Evolutionary conservation across 2,797 vertebrate genomes (phyloP), one percentile per base, ranked within the genome.

Genomic region (Lepidocolaptes lacrymiger): DNA sequence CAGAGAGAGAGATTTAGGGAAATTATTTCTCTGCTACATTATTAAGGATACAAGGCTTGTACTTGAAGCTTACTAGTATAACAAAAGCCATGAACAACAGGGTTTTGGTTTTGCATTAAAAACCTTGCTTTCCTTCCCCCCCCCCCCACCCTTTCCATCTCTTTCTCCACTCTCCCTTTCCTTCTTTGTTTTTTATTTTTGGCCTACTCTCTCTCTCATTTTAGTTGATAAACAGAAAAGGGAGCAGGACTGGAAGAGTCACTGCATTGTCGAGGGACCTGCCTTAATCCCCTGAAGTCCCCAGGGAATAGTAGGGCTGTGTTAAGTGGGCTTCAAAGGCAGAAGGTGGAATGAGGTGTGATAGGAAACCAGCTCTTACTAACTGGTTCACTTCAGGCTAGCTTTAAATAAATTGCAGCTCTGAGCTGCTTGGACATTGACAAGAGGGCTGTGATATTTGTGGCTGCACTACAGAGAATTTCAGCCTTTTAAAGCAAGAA

Each of bases 331-430:
- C 72, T 96, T 97, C 87, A 94, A 97, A 97, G 95, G 83, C 95
- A 96, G 61, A 73, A 95, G 92, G 78, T 61, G 30, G 96, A 97
- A 95, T 95, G 94, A 95, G 90, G 95, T 94, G 76, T 95, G 96
- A 95, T 96, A 90, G 93, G 93, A 96, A 97, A 78, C 93, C 80
- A 95, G 95, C 91, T 97, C 96, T 96, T 95, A 79, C 97, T 96
- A 96, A 97, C 95, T 79, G 92, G 93, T 96, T 97, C 94, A 95
- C 96, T 97, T 96, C 93, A 89, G 95, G 93, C 93, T 93, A 97
- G 78, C 95, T 97, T 97, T 93, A 95, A 84, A 95, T 95, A 97
- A 97, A 97, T 93, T 89, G 85, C 82, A 91, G 79, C 30, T 23
- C 92, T 96, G 94, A 97, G 67, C 83, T 85, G 83, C 82, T 34